A percentile compares a stretch with the other conserved stretches of the same genome.
phyloP scores from a whole-genome alignment of 2,888 invertebrate species.

The Maniola hyperantus region DNA sequence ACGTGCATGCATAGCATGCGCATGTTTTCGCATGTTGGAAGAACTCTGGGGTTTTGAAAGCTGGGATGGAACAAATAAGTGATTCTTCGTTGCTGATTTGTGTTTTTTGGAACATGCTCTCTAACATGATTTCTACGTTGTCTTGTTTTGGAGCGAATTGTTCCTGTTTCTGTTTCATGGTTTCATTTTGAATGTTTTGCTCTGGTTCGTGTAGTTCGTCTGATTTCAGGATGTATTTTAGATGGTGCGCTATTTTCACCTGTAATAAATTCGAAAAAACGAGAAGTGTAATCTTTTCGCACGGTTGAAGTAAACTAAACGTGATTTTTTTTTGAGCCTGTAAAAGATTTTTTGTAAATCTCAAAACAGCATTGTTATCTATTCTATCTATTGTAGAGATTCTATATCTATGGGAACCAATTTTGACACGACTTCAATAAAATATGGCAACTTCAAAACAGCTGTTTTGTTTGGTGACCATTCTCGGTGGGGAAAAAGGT shows the following conservation, averaged over 20 bases:
- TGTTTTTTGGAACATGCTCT: constrained; percentile 50
- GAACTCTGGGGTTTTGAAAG: constrained; percentile 55
- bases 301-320: no score
- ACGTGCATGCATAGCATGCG: constrained; percentile 56
- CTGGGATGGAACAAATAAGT: constrained; percentile 50
- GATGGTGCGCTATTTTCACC: neutral
- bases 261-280: constrained; percentile 9
- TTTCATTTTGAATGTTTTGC: neutral
- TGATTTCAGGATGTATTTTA: constrained; percentile 55
- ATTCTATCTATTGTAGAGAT: no score
- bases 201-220: constrained; percentile 44
- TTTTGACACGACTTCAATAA: no score
- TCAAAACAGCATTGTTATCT: no score
- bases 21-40: constrained; percentile 54
- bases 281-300: no score
- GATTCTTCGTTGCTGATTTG: constrained; percentile 48
- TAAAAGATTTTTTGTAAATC: no score
- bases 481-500: no score
- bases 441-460: no score
- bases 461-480: no score
- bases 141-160: constrained; percentile 51
- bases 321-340: no score
- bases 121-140: constrained; percentile 61
- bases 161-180: constrained; percentile 23
- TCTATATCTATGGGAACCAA: no score